Evolutionary conservation across 2,113 vertebrate species (phyloP).

Genomic region (Gila orcuttii): DNA sequence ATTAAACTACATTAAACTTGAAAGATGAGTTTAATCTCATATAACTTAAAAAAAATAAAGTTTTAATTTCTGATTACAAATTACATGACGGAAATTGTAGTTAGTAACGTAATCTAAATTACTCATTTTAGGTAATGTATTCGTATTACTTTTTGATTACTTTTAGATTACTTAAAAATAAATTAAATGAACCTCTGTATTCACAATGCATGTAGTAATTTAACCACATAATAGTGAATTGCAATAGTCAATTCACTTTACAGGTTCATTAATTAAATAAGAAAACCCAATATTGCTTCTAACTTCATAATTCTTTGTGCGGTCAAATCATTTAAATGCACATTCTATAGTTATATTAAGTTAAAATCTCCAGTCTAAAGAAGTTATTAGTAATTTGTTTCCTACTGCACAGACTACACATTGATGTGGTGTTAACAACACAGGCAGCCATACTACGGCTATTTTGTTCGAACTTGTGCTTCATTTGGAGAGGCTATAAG

Average conservation of each 20-base stretch:
- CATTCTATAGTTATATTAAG: neutral
- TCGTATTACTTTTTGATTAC: too few relatives aligned
- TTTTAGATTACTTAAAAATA: too few relatives aligned
- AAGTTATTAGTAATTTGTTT: neutral
- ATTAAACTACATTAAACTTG: too few relatives aligned
- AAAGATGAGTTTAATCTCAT: too few relatives aligned
- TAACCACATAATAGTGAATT: neutral
- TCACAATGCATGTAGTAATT: neutral
- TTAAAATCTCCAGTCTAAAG: neutral
- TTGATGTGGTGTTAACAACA: neutral
- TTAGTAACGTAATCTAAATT: too few relatives aligned
- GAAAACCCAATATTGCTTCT: neutral
- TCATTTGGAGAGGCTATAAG: conserved; percentile 45
- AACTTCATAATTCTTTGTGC: neutral
- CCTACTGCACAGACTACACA: neutral
- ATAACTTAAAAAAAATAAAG: too few relatives aligned
- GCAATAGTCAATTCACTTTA: neutral
- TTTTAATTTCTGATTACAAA: too few relatives aligned
- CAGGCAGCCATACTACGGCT: neutral
- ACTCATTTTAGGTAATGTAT: too few relatives aligned
- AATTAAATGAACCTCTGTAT: too few relatives aligned
- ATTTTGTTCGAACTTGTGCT: conserved; percentile 34
- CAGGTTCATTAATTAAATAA: neutral
- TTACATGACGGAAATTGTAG: too few relatives aligned
- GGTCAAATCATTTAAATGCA: neutral